Base-by-base conservation (phyloP, 1,140 invertebrate genomes). In the Argopecten irradians region DNA sequence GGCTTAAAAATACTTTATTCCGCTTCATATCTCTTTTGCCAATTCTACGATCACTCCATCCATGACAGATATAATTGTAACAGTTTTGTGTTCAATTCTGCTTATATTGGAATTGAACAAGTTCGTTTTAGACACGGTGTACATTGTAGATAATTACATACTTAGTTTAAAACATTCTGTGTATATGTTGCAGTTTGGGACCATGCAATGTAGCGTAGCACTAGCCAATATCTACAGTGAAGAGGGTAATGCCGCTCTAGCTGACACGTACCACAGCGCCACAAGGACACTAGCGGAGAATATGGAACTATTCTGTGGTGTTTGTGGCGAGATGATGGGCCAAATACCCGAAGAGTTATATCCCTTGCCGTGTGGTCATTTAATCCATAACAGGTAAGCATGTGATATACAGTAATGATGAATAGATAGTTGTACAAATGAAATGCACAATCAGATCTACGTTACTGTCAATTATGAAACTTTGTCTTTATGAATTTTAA, bases 281-380 rank as follows among this genome's bases (percentile, higher is more conserved):
- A 16, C n/a, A 71, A n/a, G 55, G 11, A 71, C 55, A 5, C 55
- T 71, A 71, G 55, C n/a, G 22, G 55, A n/a, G n/a, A 8, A 93
- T 82, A 92, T 93, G 92, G 93, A 93, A 43, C 87, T 94, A 16
- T 91, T 89, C 32, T 94, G 93, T 90, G 92, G 92, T 14, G 91
- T 94, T 0, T 94, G 93, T 90, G 90, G 91, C 35, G 91, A 94
- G 32, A 86, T 91, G 16, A 90, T 94, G 39, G 93, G 93, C 14
- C 86, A 92, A 85, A 87, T 85, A 28, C 91, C 90, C 34, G 93
- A 93, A 46, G 88, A 91, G 14, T 85, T 94, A 34, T 91, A 92
- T 84, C 86, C 91, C 35, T 85, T 94, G 1, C 87, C 86, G 3
- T 94, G 93, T 88, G 92, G 93, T 33, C 93, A 94, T 90, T 91